Percentiles rank a stretch among this genome's conserved stretches.
Conservation (phyloP, 1,140 invertebrate genomes). For the Bombus fervidus region DNA sequence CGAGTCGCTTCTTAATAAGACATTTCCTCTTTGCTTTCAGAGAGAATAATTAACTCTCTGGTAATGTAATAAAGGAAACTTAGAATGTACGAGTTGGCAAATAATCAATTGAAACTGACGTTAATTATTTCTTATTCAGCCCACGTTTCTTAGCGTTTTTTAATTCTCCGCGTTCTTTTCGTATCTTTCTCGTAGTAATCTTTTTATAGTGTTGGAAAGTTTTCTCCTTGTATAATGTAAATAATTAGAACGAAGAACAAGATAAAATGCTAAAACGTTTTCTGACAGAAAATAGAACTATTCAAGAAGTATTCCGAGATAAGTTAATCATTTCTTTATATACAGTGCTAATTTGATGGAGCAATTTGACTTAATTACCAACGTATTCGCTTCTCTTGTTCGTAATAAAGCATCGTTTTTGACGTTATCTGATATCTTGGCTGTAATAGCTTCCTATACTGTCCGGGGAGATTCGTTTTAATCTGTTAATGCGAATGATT, state of each 20-base stretch:
- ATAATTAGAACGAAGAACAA: neutral
- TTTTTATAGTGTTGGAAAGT: no score
- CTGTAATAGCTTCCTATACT: neutral
- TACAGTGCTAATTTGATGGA: neutral
- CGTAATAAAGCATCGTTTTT: neutral
- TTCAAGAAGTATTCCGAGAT: neutral
- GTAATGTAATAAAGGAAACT: neutral
- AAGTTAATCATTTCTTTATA: neutral
- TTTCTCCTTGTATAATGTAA: neutral
- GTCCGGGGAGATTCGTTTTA: neutral
- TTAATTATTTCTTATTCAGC: neutral
- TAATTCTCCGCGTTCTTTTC: neutral
- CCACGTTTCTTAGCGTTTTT: neutral
- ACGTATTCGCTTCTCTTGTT: neutral
- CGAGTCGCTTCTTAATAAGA: no score
- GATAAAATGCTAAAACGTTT: neutral
- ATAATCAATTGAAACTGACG: neutral
- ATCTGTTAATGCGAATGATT: neutral
- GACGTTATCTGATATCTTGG: neutral
- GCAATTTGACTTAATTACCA: neutral
- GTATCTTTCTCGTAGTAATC: no score
- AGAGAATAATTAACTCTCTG: neutral
- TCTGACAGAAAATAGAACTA: neutral
- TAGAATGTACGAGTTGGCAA: no score
- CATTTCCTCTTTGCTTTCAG: neutral